These are phyloP conservation scores for Premnoplex brunnescens DNA, from an alignment of 2,797 vertebrate species.

Conservation along the genomic window DNA sequence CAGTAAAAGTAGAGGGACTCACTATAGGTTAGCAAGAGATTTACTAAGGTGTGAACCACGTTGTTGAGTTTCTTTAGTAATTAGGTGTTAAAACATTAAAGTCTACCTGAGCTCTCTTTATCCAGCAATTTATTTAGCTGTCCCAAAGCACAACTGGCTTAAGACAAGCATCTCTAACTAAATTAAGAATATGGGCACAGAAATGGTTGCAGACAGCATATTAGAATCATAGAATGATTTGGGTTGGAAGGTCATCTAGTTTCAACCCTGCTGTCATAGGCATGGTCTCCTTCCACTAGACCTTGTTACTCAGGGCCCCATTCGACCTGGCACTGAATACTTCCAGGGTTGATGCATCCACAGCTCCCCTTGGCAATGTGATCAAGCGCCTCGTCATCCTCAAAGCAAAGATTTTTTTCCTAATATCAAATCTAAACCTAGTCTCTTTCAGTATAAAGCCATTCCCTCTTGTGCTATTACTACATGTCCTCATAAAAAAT, in stretches of 20 bases:
- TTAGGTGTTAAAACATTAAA: background rate
- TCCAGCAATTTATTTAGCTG: background rate
- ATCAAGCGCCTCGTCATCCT: background rate
- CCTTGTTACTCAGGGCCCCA: background rate
- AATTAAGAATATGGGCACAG: background rate
- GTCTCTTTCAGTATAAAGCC: background rate
- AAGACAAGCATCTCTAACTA: background rate
- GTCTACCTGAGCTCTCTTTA: background rate
- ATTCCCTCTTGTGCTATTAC: background rate
- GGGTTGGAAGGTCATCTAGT: background rate
- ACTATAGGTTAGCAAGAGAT: background rate
- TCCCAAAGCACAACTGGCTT: background rate
- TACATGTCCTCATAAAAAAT: background rate
- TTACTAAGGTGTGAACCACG: background rate
- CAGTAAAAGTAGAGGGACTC: background rate
- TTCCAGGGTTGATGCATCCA: rapidly evolving
- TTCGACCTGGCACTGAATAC: no score
- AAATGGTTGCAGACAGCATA: background rate
- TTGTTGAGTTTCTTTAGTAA: background rate
- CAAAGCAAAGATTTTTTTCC: background rate
- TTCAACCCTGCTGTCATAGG: rapidly evolving
- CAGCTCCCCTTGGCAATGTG: rapidly evolving
- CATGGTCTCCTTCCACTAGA: background rate
- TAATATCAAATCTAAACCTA: rapidly evolving
- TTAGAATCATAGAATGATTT: background rate